Percentiles rank a stretch among this genome's conserved stretches.
Evolutionary conservation across 2,888 invertebrate genomes (phyloP).

Genomic region (Alloscopus bannaensis): DNA sequence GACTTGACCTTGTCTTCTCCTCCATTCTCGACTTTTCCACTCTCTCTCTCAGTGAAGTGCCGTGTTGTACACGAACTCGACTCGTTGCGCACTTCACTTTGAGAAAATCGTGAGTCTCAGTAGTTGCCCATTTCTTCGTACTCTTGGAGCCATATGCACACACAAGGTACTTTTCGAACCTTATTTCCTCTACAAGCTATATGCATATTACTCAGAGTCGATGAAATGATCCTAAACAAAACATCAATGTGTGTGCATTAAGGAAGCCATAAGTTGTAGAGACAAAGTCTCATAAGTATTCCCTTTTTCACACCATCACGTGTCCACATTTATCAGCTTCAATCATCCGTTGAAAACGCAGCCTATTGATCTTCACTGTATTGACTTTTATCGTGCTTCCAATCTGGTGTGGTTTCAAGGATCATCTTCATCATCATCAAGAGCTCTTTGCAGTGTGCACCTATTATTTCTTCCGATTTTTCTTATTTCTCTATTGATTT

Average conservation of each 20-base stretch:
- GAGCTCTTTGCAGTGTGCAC: neutral
- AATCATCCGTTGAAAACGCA: constrained; percentile 26
- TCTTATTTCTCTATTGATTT: constrained; percentile 52
- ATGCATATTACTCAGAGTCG: constrained; percentile 22
- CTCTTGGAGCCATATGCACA: constrained; percentile 43
- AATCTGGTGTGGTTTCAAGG: constrained; percentile 51
- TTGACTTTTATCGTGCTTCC: constrained; percentile 54
- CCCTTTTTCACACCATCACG: constrained; percentile 62
- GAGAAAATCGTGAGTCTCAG: constrained; percentile 52
- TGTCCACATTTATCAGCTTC: constrained; percentile 59
- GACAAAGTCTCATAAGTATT: constrained; percentile 14
- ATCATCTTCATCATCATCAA: too few relatives aligned
- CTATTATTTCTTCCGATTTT: constrained; percentile 43
- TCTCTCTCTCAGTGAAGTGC: constrained; percentile 1
- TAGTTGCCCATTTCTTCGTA: neutral
- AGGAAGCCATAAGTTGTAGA: constrained; percentile 28
- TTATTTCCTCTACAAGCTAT: neutral
- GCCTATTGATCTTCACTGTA: constrained; percentile 20
- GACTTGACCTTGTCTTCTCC: constrained; percentile 64
- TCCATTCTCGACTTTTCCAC: constrained; percentile 47
- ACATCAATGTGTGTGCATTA: constrained; percentile 44
- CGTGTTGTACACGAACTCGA: neutral
- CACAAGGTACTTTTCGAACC: constrained; percentile 29
- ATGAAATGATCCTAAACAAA: constrained; percentile 45
- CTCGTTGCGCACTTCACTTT: constrained; percentile 8